phyloP scores from a whole-genome alignment of 2,797 vertebrate species.

The Gymnodraco acuticeps region DNA sequence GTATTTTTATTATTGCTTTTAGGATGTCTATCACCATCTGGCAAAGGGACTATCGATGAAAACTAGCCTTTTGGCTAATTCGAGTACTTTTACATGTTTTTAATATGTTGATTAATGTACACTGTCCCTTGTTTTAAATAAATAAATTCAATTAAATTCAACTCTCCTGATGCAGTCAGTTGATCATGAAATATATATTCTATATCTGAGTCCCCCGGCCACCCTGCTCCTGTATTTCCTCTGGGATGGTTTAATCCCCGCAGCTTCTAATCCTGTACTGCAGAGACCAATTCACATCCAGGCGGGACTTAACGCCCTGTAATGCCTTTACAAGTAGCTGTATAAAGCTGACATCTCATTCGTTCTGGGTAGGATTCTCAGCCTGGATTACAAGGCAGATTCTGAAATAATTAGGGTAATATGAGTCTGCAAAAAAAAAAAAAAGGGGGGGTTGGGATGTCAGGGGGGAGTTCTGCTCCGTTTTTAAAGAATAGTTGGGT shows the following conservation, averaged over 20 bases:
- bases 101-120: too few species aligned
- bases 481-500: constrained; percentile 26
- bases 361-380: constrained; percentile 85
- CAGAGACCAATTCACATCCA: constrained; percentile 85
- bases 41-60: too few species aligned
- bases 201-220: constrained; percentile 54
- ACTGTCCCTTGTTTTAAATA: too few species aligned
- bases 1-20: too few species aligned
- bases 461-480: constrained; percentile 50
- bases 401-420: constrained; percentile 86
- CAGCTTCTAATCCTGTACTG: constrained; percentile 88
- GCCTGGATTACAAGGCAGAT: constrained; percentile 86
- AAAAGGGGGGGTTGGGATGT: constrained; percentile 42
- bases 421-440: constrained; percentile 70
- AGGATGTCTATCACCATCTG: too few species aligned
- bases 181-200: constrained; percentile 44
- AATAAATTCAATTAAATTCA: too few species aligned
- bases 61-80: too few species aligned
- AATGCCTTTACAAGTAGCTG: constrained; percentile 87
- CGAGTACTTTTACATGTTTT: too few species aligned
- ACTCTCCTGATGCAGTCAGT: not conserved
- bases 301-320: constrained; percentile 84
- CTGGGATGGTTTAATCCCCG: constrained; percentile 87
- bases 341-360: constrained; percentile 87
- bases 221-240: constrained; percentile 62